Evolutionary conservation across 2,888 invertebrate genomes (phyloP).

Genomic region (Tetranychus truncatus): DNA sequence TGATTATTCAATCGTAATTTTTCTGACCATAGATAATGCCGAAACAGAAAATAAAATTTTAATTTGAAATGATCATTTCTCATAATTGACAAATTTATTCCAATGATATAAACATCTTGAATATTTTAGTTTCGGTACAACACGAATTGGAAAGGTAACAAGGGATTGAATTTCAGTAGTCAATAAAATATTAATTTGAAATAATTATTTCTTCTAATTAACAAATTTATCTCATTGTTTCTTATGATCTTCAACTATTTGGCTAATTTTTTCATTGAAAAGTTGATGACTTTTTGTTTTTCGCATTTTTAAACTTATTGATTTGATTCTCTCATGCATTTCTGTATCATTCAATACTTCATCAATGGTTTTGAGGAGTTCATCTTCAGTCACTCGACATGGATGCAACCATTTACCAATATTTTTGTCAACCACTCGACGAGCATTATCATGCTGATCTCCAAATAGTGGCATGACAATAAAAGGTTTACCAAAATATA

Average conservation of each 20-base stretch:
- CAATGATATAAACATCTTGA: background rate
- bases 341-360: conserved; percentile 6
- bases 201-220: background rate
- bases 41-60: too few species aligned
- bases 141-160: background rate
- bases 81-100: too few species aligned
- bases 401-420: conserved; percentile 11
- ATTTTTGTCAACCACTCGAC: conserved; percentile 11
- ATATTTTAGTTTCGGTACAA: background rate
- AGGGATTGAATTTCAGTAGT: too few species aligned
- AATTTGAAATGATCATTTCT: background rate
- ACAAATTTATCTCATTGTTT: too few species aligned
- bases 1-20: too few species aligned
- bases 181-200: too few species aligned
- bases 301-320: background rate
- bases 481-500: conserved; percentile 14
- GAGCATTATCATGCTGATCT: conserved; percentile 19
- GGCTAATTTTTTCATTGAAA: background rate
- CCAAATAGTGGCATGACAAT: conserved; percentile 14
- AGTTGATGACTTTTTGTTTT: background rate
- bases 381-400: conserved; percentile 13
- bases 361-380: conserved; percentile 16
- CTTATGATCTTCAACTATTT: background rate
- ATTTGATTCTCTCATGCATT: conserved; percentile 11
- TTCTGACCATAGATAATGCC: too few species aligned